These are phyloP conservation scores for Maniola jurtina DNA, from an alignment of 1,140 invertebrate genomes.

Conservation along the genomic window DNA sequence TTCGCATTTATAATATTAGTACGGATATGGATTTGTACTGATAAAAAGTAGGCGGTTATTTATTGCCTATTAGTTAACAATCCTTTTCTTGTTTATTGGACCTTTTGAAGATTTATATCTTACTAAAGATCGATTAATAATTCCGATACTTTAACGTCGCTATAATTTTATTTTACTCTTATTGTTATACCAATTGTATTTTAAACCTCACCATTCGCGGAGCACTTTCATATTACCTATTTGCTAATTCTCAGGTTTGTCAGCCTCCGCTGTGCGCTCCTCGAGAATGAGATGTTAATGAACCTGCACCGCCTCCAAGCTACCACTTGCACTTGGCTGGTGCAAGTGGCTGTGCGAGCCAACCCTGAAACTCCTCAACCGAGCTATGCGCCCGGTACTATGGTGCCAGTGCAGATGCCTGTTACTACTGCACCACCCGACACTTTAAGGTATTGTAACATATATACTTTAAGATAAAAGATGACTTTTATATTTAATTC, in stretches of 20 bases:
- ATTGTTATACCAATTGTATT: too few species aligned
- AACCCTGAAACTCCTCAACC: conserved; percentile 48
- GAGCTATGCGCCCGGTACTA: conserved; percentile 79
- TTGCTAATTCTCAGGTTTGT: conserved; percentile 77
- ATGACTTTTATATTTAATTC: too few species aligned
- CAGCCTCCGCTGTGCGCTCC: conserved; percentile 84
- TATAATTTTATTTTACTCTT: too few species aligned
- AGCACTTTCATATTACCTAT: neutral
- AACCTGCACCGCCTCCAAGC: conserved; percentile 88
- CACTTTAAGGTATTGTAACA: conserved; percentile 80
- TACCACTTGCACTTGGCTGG: conserved; percentile 90
- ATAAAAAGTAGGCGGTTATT: too few species aligned
- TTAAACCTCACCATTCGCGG: neutral
- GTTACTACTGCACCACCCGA: conserved; percentile 81
- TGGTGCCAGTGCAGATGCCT: conserved; percentile 82
- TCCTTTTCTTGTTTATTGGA: too few species aligned
- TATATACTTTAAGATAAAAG: neutral
- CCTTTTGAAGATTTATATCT: too few species aligned
- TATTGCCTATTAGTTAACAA: too few species aligned
- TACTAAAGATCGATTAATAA: too few species aligned
- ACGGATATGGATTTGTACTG: too few species aligned
- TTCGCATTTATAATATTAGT: too few species aligned
- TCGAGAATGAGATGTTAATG: conserved; percentile 85
- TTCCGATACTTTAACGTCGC: too few species aligned
- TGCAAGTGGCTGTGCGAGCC: conserved; percentile 84